Conservation (phyloP, 2,888 invertebrate species). For the Philopedon plagiatum region DNA sequence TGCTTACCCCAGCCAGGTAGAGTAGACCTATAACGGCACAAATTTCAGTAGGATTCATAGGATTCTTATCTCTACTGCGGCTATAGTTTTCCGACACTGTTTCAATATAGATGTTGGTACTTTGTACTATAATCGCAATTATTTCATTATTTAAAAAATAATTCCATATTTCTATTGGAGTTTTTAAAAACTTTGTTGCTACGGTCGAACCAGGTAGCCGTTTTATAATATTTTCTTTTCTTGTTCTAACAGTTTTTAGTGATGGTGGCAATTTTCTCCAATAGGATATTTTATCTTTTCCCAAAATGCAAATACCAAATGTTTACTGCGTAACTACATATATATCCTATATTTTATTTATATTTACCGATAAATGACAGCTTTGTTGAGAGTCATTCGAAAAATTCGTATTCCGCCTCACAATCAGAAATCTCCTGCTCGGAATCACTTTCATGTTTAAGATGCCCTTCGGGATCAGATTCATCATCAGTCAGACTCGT, state of each 20-base stretch:
- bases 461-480: conserved; percentile 34
- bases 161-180: conserved; percentile 51
- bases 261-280: not conserved
- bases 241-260: not conserved
- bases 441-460: conserved; percentile 25
- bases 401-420: not conserved
- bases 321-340: not conserved
- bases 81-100: conserved; percentile 11
- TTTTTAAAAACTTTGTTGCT: not conserved
- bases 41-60: conserved; percentile 48
- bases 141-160: conserved; percentile 53
- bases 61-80: conserved; percentile 18
- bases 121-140: conserved; percentile 54
- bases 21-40: conserved; percentile 46
- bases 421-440: conserved; percentile 19
- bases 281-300: not conserved
- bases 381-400: not conserved
- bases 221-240: not conserved
- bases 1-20: conserved; percentile 34
- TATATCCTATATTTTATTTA: not conserved
- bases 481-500: conserved; percentile 37
- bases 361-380: not conserved
- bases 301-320: not conserved
- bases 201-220: not conserved
- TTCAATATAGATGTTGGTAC: conserved; percentile 56